A percentile compares a stretch with the other conserved stretches of the same genome.
Evolutionary conservation across 2,888 invertebrate genomes (phyloP).

Genomic region (Pandemis corylana): DNA sequence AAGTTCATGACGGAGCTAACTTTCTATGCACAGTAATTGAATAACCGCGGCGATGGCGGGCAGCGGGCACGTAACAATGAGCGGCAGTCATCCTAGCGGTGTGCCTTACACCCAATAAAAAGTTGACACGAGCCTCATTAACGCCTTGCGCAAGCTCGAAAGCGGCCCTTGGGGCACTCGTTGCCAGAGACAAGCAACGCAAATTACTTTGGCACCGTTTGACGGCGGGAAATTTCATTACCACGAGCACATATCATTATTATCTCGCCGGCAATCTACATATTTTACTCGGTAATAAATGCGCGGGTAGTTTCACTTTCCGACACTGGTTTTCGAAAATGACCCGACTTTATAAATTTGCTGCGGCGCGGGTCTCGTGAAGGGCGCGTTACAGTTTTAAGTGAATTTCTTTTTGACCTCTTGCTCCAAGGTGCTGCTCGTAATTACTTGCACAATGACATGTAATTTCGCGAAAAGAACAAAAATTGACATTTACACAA

Average conservation of each 20-base stretch:
- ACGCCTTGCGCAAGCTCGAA: slow-evolving; percentile 83
- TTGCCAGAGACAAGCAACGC: slow-evolving; percentile 82
- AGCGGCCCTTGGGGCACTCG: slow-evolving; percentile 82
- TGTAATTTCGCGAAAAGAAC: slow-evolving; percentile 78
- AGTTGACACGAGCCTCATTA: slow-evolving; percentile 76
- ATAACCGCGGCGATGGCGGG: slow-evolving; percentile 19
- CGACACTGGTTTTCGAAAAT: slow-evolving; percentile 83
- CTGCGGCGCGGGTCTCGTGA: slow-evolving; percentile 67
- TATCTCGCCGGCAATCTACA: slow-evolving; percentile 84
- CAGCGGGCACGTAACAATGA: slow-evolving; percentile 54
- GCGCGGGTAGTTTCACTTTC: slow-evolving; percentile 84
- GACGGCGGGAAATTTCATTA: slow-evolving; percentile 85
- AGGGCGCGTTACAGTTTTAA: slow-evolving; percentile 84
- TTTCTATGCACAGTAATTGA: slow-evolving; percentile 40
- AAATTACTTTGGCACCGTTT: slow-evolving; percentile 85
- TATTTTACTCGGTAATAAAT: slow-evolving; percentile 84
- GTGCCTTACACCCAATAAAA: slow-evolving; percentile 74
- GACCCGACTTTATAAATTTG: slow-evolving; percentile 80
- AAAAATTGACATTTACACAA: slow-evolving; percentile 74
- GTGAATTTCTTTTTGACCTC: slow-evolving; percentile 85
- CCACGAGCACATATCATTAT: slow-evolving; percentile 85
- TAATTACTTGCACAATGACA: slow-evolving; percentile 73
- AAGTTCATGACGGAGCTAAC: slow-evolving; percentile 29
- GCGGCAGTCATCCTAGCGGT: slow-evolving; percentile 49
- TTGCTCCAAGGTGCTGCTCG: slow-evolving; percentile 78